A percentile compares a stretch with the other conserved stretches of the same genome.
These are phyloP conservation scores for Dendrolimus kikuchii DNA, from an alignment of 1,140 invertebrate species.

Conservation along the genomic window DNA sequence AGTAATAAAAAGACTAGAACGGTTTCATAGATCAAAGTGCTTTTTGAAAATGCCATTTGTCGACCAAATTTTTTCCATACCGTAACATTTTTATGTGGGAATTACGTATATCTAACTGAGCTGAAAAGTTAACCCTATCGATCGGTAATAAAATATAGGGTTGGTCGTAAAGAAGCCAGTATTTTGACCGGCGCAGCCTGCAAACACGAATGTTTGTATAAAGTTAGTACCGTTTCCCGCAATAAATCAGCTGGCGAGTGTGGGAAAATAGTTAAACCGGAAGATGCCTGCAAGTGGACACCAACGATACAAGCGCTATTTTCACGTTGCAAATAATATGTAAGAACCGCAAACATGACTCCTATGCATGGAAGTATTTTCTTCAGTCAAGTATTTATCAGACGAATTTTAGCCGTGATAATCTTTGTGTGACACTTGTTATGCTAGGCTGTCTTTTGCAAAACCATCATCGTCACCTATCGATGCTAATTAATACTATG, in stretches of 20 bases:
- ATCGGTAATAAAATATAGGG: conserved; percentile 33
- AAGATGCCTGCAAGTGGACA: conserved; percentile 32
- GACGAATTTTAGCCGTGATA: too few relatives aligned
- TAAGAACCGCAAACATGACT: too few relatives aligned
- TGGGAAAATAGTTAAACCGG: conserved; percentile 32
- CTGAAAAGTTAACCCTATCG: conserved; percentile 26
- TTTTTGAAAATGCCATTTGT: too few relatives aligned
- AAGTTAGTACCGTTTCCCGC: conserved; percentile 28
- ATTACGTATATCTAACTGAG: conserved; percentile 15
- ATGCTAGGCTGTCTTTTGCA: too few relatives aligned
- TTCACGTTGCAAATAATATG: conserved; percentile 9
- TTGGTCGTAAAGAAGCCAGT: conserved; percentile 33
- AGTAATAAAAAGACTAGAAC: too few relatives aligned
- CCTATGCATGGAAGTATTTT: too few relatives aligned
- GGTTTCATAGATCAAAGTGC: too few relatives aligned
- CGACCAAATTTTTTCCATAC: too few relatives aligned
- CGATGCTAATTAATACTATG: too few relatives aligned
- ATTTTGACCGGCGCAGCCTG: conserved; percentile 28
- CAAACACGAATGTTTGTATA: conserved; percentile 23
- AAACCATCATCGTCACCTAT: too few relatives aligned
- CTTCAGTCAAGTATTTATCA: too few relatives aligned
- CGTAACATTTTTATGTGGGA: neutral
- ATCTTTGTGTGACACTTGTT: too few relatives aligned
- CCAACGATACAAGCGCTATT: conserved; percentile 21
- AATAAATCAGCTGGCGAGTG: conserved; percentile 42